phyloP scores from a whole-genome alignment of 2,113 vertebrate species.

The Corythornis madagascariensis region DNA sequence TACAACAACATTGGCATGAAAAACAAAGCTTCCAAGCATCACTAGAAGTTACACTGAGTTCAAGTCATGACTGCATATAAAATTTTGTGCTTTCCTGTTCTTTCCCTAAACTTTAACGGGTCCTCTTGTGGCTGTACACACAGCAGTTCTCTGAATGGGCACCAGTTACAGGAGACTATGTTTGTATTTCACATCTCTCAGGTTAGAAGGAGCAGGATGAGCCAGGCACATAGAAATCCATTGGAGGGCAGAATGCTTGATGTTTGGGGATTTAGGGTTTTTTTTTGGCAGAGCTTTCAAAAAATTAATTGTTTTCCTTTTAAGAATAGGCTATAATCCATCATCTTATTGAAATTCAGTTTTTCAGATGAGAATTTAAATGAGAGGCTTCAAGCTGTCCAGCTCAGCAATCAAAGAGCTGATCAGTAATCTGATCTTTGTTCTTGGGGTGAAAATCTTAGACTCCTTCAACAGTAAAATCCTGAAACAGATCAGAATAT shows the following conservation, averaged over 20 bases:
- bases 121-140: background rate
- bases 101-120: background rate
- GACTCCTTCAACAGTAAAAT: background rate
- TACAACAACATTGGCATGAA: background rate
- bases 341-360: constrained; percentile 11
- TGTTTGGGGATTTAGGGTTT: background rate
- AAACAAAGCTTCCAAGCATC: background rate
- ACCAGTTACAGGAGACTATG: background rate
- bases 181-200: background rate
- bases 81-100: background rate
- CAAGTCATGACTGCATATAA: background rate
- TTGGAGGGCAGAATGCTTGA: constrained; percentile 44
- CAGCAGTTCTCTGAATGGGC: background rate
- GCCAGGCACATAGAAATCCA: constrained; percentile 5
- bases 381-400: background rate
- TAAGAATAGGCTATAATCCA: background rate
- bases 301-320: background rate
- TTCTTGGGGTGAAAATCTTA: background rate
- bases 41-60: background rate
- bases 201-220: constrained; percentile 24
- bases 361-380: constrained; percentile 7
- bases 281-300: background rate
- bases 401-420: background rate
- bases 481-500: background rate
- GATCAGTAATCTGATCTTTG: background rate